These are phyloP conservation scores for Dicrostonyx torquatus DNA, from an alignment of 2,797 vertebrate species.

Conservation along the genomic window DNA sequence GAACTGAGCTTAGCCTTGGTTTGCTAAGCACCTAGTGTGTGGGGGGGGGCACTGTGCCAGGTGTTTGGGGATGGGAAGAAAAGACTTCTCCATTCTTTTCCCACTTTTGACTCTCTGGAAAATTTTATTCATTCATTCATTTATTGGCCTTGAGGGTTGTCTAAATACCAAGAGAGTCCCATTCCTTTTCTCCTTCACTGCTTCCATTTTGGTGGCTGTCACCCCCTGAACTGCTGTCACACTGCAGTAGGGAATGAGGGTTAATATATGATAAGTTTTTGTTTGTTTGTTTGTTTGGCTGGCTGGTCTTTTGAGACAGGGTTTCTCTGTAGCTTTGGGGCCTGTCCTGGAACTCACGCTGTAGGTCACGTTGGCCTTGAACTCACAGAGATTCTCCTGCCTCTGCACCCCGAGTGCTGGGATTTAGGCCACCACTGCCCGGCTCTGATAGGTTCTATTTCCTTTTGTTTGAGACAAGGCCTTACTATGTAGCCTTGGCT, in stretches of 20 bases:
- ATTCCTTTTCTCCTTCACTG: not conserved
- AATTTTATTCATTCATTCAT: slow-evolving; percentile 17
- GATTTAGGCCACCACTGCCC: no score
- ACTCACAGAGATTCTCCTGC: no score
- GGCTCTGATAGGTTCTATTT: not conserved
- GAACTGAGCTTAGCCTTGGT: not conserved
- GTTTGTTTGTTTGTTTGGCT: no score
- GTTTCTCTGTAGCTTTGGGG: not conserved
- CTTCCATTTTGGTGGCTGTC: not conserved
- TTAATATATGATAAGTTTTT: not conserved
- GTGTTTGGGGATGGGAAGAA: not conserved
- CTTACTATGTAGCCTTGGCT: not conserved
- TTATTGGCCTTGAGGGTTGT: not conserved
- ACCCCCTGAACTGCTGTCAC: not conserved
- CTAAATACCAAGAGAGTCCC: not conserved
- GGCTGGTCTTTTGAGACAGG: not conserved
- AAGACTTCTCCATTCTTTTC: not conserved
- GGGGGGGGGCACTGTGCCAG: not conserved
- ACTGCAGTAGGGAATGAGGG: not conserved
- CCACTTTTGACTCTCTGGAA: slow-evolving; percentile 12
- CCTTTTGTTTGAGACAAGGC: not conserved
- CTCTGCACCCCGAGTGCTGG: no score
- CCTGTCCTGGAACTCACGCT: not conserved
- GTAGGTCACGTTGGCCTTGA: no score
- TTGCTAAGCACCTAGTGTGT: slow-evolving; percentile 45